Evolutionary conservation across 1,140 invertebrate species (phyloP).

Genomic region (Drosophila kanapiae): DNA sequence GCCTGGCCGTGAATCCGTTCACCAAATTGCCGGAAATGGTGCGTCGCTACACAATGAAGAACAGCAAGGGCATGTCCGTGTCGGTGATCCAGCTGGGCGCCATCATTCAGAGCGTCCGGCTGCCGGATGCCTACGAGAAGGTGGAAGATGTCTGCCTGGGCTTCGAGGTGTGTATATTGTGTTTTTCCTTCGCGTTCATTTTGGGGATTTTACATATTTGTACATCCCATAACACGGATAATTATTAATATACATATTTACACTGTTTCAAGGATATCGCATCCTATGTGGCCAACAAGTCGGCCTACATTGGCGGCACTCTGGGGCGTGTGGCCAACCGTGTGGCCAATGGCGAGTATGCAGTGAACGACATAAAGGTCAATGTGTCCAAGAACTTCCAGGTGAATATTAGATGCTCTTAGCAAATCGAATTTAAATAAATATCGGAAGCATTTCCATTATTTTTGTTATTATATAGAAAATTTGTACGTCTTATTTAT

Average conservation of each 20-base stretch:
- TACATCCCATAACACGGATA: background rate
- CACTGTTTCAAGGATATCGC: constrained; percentile 86
- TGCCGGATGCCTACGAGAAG: constrained; percentile 89
- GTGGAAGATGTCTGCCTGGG: constrained; percentile 4
- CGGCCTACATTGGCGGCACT: constrained; percentile 94
- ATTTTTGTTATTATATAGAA: background rate
- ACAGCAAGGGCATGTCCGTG: constrained; percentile 86
- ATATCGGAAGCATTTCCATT: background rate
- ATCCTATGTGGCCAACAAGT: constrained; percentile 77
- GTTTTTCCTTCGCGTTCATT: background rate
- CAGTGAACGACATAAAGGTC: constrained; percentile 89
- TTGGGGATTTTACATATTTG: background rate
- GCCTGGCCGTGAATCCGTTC: constrained; percentile 62
- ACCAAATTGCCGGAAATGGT: constrained; percentile 84
- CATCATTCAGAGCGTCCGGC: constrained; percentile 90
- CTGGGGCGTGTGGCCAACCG: constrained; percentile 96
- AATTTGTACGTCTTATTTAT: background rate
- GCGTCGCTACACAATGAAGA: constrained; percentile 88
- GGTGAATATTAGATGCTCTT: background rate
- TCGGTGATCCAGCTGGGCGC: constrained; percentile 92
- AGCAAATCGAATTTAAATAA: background rate
- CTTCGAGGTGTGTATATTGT: background rate
- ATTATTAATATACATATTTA: background rate
- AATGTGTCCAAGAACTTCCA: constrained; percentile 90
- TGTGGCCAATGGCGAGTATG: constrained; percentile 90